These are phyloP conservation scores for Saccostrea cuccullata DNA, from an alignment of 1,140 invertebrate species.

Conservation along the genomic window DNA sequence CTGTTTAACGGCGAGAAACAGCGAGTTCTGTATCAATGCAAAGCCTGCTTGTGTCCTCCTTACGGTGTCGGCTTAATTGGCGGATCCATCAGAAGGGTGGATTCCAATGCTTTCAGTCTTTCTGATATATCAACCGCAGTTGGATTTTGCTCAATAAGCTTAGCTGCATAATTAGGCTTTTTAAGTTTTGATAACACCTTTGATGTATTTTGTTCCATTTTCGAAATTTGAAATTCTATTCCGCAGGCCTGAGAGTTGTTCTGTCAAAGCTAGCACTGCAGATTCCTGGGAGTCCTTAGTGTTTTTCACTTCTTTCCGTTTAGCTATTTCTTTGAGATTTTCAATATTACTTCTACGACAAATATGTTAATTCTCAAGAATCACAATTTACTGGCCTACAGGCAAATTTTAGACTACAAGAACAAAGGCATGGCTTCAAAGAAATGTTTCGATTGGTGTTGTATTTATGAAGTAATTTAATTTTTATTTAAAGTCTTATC, in stretches of 20 bases:
- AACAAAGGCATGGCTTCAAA: too few species aligned
- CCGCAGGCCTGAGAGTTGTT: not conserved
- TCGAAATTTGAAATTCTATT: not conserved
- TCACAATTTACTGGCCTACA: too few species aligned
- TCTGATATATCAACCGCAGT: not conserved
- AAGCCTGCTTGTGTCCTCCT: not conserved
- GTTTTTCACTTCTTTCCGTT: not conserved
- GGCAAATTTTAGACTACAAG: too few species aligned
- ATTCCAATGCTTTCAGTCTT: not conserved
- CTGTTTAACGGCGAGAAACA: not conserved
- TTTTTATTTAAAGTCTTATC: too few species aligned
- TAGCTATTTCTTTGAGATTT: too few species aligned
- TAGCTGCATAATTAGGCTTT: not conserved
- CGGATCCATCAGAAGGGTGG: constrained; percentile 2
- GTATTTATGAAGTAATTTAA: too few species aligned
- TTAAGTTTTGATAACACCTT: not conserved
- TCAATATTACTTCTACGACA: too few species aligned
- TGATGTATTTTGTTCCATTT: not conserved
- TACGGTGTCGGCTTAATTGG: not conserved
- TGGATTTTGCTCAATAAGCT: not conserved
- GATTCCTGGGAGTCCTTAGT: not conserved
- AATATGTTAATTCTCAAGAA: too few species aligned
- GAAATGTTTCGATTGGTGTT: too few species aligned
- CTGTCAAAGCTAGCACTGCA: not conserved
- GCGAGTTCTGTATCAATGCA: not conserved